Evolutionary conservation across 2,113 vertebrate genomes (phyloP).

Genomic region (Panthera uncia): DNA sequence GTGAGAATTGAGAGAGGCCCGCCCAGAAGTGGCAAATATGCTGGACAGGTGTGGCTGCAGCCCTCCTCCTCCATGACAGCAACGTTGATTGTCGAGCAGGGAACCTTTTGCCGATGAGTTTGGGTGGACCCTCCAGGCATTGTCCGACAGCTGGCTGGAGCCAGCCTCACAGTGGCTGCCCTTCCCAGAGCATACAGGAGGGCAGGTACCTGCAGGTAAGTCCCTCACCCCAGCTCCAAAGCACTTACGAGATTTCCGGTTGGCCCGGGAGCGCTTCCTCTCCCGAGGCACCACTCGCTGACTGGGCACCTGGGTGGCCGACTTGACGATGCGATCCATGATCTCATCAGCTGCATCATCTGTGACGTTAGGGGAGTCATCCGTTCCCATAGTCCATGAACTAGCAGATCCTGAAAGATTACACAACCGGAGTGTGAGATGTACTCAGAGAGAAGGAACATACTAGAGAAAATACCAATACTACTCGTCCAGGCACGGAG

Average conservation of each 20-base stretch:
- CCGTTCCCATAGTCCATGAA: slow-evolving; percentile 88
- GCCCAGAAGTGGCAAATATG: neutral
- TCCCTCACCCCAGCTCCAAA: slow-evolving; percentile 7
- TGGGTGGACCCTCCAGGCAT: neutral
- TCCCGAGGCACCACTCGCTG: slow-evolving; percentile 93
- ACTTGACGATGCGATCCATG: slow-evolving; percentile 98
- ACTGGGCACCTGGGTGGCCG: slow-evolving; percentile 96
- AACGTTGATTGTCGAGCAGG: neutral
- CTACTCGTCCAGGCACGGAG: neutral
- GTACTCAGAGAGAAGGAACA: neutral
- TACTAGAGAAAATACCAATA: neutral
- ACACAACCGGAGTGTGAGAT: neutral
- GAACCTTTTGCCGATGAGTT: neutral
- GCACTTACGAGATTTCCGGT: slow-evolving; percentile 96
- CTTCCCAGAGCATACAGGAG: neutral
- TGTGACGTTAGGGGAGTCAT: slow-evolving; percentile 90
- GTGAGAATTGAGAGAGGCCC: neutral
- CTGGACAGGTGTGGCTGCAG: neutral
- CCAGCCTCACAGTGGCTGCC: neutral
- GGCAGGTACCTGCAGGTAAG: neutral
- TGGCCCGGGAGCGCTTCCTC: slow-evolving; percentile 94
- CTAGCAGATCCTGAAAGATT: slow-evolving; percentile 86
- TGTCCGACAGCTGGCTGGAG: neutral
- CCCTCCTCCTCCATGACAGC: neutral
- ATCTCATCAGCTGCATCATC: slow-evolving; percentile 97